Base-by-base conservation (phyloP, 1,140 invertebrate species). In the Himalopsyche phryganea region DNA sequence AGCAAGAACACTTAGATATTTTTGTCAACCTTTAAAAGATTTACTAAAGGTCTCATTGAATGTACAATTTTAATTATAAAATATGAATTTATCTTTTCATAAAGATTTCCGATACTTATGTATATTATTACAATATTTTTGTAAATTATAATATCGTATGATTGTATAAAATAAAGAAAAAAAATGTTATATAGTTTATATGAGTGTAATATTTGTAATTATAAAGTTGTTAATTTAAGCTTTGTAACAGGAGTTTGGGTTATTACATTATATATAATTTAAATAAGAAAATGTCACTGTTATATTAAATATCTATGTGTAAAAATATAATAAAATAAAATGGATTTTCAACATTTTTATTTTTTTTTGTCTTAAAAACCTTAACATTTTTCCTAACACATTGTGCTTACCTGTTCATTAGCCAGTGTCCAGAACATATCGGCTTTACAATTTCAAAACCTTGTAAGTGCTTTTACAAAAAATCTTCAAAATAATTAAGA, bases 131-230 rank as follows among this genome's bases (percentile, higher is more conserved):
- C 55, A 56, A 56, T 63, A 63, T 62, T 58, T 62, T 62, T 62
- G 33, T 62, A 58, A 58, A 59, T 55, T 28, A 28, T 28, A 23
- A 63, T 59, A 63, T 50, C 48, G 60, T 63, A 50, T 63, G 56
- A 63, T 59, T 56, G 51, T 56, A 41, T 62, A 62, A 51, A 50
- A 44, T 28, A 50, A 63, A 55, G 42, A 23, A 53, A 64, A 19
- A 52, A 64, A 53, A 64, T 60, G 61, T 64, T 64, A 64, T 64
- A 50, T 64, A 64, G 53, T 63, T 63, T 20, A 55, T 63, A 63
- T 64, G 28, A 59, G 55, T 64, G 58, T 57, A 60, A 64, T 60
- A 60, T 60, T 60, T 64, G 61, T 64, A 64, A 55, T 44, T 52
- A 63, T 49, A 52, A 60, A 64, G 61, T 60, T 64, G 49, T 57